A percentile compares a stretch with the other conserved stretches of the same genome.
Conservation (phyloP, 2,797 vertebrate genomes). For the Sebastes umbrosus region DNA sequence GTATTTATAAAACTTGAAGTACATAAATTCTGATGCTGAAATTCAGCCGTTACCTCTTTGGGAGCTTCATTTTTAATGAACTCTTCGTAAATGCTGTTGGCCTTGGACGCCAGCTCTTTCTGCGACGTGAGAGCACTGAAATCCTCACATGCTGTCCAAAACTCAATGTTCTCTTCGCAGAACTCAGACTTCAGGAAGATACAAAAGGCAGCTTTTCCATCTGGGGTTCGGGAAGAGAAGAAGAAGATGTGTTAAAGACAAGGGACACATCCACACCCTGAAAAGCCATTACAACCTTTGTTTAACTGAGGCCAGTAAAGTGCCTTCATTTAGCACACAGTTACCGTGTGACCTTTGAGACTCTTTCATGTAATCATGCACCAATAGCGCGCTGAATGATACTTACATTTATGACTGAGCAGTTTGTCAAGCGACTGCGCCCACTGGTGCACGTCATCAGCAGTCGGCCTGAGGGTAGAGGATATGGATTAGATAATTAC, state of each 20-base stretch:
- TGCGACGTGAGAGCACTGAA: constrained; percentile 85
- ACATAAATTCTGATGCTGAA: neutral
- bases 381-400: neutral
- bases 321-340: neutral
- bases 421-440: constrained; percentile 81
- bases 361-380: constrained; percentile 23
- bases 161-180: constrained; percentile 96
- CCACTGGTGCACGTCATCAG: constrained; percentile 79
- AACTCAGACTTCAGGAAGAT: constrained; percentile 94
- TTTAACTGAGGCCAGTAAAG: constrained; percentile 51
- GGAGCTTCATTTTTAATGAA: constrained; percentile 91
- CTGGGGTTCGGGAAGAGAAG: constrained; percentile 66
- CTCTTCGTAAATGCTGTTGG: constrained; percentile 90
- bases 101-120: constrained; percentile 83
- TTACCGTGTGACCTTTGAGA: constrained; percentile 46
- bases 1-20: neutral
- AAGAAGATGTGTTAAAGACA: neutral
- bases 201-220: constrained; percentile 88
- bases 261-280: neutral
- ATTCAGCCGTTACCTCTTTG: constrained; percentile 88
- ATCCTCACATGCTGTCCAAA: constrained; percentile 95
- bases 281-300: constrained; percentile 12
- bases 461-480: constrained; percentile 68
- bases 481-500: constrained; percentile 1
- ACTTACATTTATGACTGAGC: constrained; percentile 80